A percentile compares a stretch with the other conserved stretches of the same genome.
Conservation (phyloP, 2,888 invertebrate genomes). For the Plagiodera versicolora region DNA sequence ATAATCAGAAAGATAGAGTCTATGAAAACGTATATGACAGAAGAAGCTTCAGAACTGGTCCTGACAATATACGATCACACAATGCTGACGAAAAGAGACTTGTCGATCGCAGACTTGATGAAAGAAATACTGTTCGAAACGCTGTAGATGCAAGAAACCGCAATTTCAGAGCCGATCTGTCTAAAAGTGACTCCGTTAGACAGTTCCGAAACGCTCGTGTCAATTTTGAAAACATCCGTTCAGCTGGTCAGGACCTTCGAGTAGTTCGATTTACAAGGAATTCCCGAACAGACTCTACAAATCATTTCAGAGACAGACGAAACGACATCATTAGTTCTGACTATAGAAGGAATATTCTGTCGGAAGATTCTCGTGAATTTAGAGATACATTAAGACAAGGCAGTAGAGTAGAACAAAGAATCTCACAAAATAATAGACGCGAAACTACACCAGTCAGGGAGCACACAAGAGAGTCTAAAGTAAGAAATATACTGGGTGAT, state of each 20-base stretch:
- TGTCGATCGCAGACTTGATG: background rate
- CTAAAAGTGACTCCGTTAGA: conserved; percentile 30
- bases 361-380: too few species aligned
- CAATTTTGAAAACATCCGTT: background rate
- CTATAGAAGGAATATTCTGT: background rate
- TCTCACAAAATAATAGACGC: background rate
- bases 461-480: background rate
- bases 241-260: background rate
- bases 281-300: background rate
- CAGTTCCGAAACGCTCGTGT: conserved; percentile 16
- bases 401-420: background rate
- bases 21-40: conserved; percentile 29
- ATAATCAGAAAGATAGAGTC: conserved; percentile 22
- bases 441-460: background rate
- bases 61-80: conserved; percentile 1
- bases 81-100: too few species aligned
- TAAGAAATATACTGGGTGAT: background rate
- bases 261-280: background rate
- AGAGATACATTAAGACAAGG: background rate
- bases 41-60: conserved; percentile 29
- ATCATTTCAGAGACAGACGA: background rate
- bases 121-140: background rate
- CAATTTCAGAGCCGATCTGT: conserved; percentile 10
- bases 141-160: background rate
- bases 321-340: background rate